phyloP scores from a whole-genome alignment of 1,140 invertebrate species.

The Drosophila pectinifera region DNA sequence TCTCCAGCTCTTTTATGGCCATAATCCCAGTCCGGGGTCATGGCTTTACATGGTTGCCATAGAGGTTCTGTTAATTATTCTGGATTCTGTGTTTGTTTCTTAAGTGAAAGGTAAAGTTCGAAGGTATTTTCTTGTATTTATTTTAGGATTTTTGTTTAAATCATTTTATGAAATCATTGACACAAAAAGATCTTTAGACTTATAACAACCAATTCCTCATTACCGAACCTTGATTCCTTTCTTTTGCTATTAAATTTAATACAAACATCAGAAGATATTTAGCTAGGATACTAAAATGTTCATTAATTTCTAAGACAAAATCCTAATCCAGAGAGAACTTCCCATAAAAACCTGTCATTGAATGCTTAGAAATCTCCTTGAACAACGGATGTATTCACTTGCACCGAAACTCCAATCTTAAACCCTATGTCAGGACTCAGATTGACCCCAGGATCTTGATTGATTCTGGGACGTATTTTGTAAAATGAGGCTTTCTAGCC shows the following conservation, averaged over 20 bases:
- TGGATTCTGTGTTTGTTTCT: not conserved
- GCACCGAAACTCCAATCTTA: not conserved
- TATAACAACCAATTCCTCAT: no score
- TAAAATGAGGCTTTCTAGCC: slow-evolving; percentile 17
- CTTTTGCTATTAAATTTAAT: no score
- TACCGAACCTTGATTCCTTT: no score
- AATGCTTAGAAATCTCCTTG: not conserved
- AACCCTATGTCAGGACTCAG: slow-evolving; percentile 7
- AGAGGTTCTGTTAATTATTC: not conserved
- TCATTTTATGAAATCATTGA: no score
- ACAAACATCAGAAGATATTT: no score
- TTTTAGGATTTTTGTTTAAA: no score
- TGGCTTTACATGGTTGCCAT: not conserved
- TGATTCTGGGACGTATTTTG: slow-evolving; percentile 25
- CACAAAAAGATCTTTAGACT: no score
- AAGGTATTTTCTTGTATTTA: not conserved
- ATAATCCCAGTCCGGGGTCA: slow-evolving; percentile 9
- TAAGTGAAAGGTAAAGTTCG: not conserved
- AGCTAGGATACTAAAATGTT: no score
- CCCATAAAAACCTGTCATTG: not conserved
- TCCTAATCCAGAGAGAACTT: not conserved
- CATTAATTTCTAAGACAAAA: not conserved
- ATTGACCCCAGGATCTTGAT: slow-evolving; percentile 28
- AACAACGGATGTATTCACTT: not conserved
- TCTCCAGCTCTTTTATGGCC: slow-evolving; percentile 4